phyloP scores from a whole-genome alignment of 2,113 vertebrate genomes.

The Anolis sagrei region DNA sequence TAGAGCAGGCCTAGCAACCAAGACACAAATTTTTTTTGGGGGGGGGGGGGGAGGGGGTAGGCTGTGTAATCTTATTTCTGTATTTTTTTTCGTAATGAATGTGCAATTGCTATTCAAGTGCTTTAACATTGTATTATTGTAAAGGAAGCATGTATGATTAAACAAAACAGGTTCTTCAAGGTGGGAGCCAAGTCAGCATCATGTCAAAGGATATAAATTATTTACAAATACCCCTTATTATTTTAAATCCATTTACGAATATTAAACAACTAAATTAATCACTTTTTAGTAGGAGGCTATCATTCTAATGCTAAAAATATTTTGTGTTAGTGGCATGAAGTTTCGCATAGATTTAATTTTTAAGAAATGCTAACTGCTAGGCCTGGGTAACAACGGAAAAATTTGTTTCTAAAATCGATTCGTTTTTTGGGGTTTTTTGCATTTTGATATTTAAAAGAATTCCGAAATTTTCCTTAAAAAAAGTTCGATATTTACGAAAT shows the following conservation, averaged over 20 bases:
- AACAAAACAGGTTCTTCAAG: background rate
- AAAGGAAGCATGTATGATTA: background rate
- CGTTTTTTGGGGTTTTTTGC: no score
- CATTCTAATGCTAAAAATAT: slow-evolving; percentile 1
- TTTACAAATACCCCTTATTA: background rate
- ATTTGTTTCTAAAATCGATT: no score
- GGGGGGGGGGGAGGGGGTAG: no score
- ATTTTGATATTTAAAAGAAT: no score
- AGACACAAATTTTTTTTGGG: no score
- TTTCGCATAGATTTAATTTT: background rate
- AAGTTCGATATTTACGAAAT: no score
- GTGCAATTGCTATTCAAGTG: background rate
- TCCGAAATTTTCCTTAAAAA: no score
- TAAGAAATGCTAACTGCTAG: background rate
- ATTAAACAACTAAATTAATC: background rate
- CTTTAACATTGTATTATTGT: background rate
- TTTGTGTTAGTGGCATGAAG: background rate
- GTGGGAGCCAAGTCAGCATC: background rate
- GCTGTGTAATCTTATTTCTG: no score
- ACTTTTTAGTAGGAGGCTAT: background rate
- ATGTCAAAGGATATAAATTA: background rate
- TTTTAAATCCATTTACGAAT: background rate
- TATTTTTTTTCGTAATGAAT: background rate
- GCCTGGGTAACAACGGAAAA: no score
- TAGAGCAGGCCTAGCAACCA: no score